phyloP scores from a whole-genome alignment of 2,113 vertebrate species.

The Coryphaenoides rupestris region DNA sequence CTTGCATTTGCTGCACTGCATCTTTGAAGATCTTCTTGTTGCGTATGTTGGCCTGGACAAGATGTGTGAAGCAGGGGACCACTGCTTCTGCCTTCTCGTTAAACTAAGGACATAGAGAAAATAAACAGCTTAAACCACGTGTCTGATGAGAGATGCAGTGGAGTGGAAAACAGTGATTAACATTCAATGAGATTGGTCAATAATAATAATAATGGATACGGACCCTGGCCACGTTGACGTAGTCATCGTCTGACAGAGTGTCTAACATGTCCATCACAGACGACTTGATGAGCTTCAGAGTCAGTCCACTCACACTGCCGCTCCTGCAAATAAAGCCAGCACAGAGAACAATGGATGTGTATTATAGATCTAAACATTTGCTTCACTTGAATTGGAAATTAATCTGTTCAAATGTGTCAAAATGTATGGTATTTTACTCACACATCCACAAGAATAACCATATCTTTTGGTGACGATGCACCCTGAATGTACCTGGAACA shows the following conservation, averaged over 20 bases:
- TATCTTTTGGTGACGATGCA: constrained; percentile 96
- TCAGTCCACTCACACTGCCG: constrained; percentile 94
- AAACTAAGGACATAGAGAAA: constrained; percentile 72
- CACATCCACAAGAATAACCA: constrained; percentile 99
- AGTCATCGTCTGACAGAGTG: constrained; percentile 87
- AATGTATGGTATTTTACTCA: constrained; percentile 70
- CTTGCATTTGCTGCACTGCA: constrained; percentile 92
- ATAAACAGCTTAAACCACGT: no score
- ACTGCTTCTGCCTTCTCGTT: constrained; percentile 94
- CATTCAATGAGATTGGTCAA: background rate
- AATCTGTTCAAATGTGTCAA: background rate
- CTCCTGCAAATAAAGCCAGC: constrained; percentile 72
- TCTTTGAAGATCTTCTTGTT: constrained; percentile 99
- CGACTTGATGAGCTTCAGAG: constrained; percentile 96
- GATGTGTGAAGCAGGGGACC: constrained; percentile 91
- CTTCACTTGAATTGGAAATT: no score
- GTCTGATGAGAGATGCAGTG: no score
- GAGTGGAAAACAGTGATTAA: background rate
- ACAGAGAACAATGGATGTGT: no score
- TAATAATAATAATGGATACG: constrained; percentile 11
- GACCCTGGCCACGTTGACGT: constrained; percentile 76
- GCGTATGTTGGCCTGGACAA: constrained; percentile 95
- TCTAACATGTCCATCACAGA: constrained; percentile 97
- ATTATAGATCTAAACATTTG: no score
- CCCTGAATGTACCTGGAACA: constrained; percentile 93